Conservation (phyloP, 2,797 vertebrate genomes). For the Diplodus puntazzo region DNA sequence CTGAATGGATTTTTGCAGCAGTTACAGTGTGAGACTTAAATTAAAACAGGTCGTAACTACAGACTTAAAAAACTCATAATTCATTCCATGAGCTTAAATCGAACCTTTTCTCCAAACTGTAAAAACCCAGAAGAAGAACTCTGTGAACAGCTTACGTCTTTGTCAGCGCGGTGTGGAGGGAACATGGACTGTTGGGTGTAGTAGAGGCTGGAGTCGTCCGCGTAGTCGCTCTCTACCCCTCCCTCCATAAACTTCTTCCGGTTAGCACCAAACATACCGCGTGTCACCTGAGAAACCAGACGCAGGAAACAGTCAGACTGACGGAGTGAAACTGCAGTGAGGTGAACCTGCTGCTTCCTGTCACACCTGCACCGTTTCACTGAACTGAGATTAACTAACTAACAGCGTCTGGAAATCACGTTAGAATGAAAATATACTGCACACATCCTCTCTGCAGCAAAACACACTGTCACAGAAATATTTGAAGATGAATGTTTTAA, state of each 20-base stretch:
- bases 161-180: constrained; percentile 93
- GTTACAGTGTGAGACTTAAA: no score
- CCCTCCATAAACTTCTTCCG: constrained; percentile 99
- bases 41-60: no score
- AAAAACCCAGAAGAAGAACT: background rate
- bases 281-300: constrained; percentile 92
- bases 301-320: background rate
- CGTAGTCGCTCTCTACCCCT: constrained; percentile 95
- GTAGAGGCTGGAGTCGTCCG: constrained; percentile 95
- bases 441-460: no score
- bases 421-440: no score
- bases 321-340: no score
- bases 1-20: background rate
- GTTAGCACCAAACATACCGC: constrained; percentile 99
- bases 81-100: background rate
- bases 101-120: background rate
- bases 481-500: no score
- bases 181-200: constrained; percentile 98
- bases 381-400: background rate
- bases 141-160: constrained; percentile 90
- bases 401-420: no score
- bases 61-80: no score
- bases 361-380: background rate
- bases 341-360: background rate
- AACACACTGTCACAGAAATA: no score